Percentiles rank a stretch among this genome's conserved stretches.
These are phyloP conservation scores for Picathartes gymnocephalus DNA, from an alignment of 2,113 vertebrate genomes.

Conservation along the genomic window DNA sequence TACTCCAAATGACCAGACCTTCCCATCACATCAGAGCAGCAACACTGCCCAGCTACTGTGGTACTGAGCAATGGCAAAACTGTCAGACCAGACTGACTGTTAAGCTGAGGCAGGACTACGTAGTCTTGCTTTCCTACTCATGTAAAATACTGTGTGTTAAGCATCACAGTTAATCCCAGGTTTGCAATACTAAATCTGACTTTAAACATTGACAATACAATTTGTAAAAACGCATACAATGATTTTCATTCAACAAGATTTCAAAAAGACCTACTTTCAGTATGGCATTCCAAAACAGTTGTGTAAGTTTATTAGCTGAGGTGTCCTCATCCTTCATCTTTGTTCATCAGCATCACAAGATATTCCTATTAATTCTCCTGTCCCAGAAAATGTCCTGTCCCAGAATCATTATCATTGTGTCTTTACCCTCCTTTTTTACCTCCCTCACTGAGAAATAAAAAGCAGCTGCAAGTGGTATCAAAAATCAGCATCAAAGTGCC, in stretches of 20 bases:
- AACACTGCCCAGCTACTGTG: conserved; percentile 68
- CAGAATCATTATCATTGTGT: neutral
- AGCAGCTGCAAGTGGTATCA: neutral
- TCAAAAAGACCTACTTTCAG: neutral
- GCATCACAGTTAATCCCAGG: neutral
- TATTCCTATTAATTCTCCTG: neutral
- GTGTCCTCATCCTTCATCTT: neutral
- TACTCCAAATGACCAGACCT: conserved; percentile 62
- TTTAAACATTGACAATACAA: neutral
- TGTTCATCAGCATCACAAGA: neutral
- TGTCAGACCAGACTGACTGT: conserved; percentile 31
- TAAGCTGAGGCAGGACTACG: neutral
- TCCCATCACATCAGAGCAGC: conserved; percentile 63
- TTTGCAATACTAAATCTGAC: neutral
- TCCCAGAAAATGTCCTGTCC: neutral
- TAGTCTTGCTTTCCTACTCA: neutral
- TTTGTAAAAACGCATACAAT: neutral
- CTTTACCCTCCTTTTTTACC: neutral
- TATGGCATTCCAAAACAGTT: neutral
- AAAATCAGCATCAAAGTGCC: neutral
- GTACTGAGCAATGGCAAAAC: neutral
- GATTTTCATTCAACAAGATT: neutral
- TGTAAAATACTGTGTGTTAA: neutral
- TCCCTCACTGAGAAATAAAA: neutral
- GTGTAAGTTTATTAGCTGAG: neutral